Conservation (phyloP, 2,797 vertebrate species). For the Epinephelus malabaricus region DNA sequence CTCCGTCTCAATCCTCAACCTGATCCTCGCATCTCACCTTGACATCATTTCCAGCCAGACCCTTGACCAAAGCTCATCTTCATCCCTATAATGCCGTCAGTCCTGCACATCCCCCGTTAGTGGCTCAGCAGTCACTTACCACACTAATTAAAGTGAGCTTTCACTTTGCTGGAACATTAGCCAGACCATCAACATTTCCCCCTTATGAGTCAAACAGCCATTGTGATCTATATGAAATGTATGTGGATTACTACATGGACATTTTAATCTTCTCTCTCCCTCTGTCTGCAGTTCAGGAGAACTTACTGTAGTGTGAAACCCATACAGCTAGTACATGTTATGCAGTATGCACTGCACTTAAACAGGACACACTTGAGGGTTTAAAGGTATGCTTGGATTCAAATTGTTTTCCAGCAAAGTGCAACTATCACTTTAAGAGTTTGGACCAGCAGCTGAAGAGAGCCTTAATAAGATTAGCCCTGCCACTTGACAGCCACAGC, state of each 20-base stretch:
- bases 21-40: conserved; percentile 15
- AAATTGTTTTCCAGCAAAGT: conserved; percentile 34
- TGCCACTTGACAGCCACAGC: conserved; percentile 78
- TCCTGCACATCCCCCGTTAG: conserved; percentile 10
- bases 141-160: conserved; percentile 34
- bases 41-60: conserved; percentile 9
- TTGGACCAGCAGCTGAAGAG: conserved; percentile 66
- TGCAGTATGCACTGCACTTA: not conserved
- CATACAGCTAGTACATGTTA: not conserved
- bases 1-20: conserved; percentile 25
- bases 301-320: not conserved
- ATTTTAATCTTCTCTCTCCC: not conserved
- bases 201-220: not conserved
- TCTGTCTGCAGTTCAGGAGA: not conserved
- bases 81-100: conserved; percentile 21
- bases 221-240: conserved; percentile 3
- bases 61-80: conserved; percentile 26
- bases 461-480: conserved; percentile 84
- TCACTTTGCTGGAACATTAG: conserved; percentile 30
- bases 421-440: conserved; percentile 72
- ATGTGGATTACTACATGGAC: not conserved
- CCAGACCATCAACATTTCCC: not conserved
- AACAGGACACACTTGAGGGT: not conserved
- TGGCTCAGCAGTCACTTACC: conserved; percentile 14
- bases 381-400: conserved; percentile 10